Percentiles rank a stretch among this genome's conserved stretches.
Conservation (phyloP, 1,140 invertebrate genomes). For the Microplitis mediator region DNA sequence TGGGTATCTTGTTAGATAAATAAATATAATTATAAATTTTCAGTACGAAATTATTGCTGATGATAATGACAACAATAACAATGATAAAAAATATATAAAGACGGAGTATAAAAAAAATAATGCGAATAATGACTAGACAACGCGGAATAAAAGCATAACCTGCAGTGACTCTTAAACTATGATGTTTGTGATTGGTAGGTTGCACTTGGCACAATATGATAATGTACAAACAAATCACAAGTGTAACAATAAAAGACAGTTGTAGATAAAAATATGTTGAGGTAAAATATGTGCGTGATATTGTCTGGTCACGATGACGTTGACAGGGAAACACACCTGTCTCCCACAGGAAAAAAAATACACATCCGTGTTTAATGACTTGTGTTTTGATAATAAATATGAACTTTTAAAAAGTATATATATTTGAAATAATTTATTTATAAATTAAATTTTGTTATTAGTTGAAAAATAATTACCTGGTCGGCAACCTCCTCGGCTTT, state of each 20-base stretch:
- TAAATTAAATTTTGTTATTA: not conserved
- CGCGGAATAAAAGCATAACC: not conserved
- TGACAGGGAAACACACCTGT: conserved; percentile 40
- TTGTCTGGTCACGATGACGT: conserved; percentile 41
- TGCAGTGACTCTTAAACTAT: not conserved
- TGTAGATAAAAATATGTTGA: conserved; percentile 24
- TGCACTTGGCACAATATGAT: not conserved
- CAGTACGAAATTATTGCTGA: no score
- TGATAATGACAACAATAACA: no score
- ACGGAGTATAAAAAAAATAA: not conserved
- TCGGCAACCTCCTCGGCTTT: conserved; percentile 94
- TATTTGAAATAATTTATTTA: conserved; percentile 5
- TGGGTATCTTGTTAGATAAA: no score
- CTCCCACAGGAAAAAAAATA: conserved; percentile 15
- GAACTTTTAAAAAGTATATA: conserved; percentile 31
- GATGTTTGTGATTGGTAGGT: not conserved
- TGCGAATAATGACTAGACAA: not conserved
- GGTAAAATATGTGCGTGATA: not conserved
- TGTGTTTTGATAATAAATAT: no score
- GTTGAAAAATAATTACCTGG: conserved; percentile 72
- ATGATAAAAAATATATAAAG: no score
- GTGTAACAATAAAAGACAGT: not conserved
- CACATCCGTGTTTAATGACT: no score
- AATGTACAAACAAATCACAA: not conserved
- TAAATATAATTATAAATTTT: no score